These are phyloP conservation scores for Pristionchus entomophagus DNA, from an alignment of 2,888 invertebrate genomes.

Conservation along the genomic window DNA sequence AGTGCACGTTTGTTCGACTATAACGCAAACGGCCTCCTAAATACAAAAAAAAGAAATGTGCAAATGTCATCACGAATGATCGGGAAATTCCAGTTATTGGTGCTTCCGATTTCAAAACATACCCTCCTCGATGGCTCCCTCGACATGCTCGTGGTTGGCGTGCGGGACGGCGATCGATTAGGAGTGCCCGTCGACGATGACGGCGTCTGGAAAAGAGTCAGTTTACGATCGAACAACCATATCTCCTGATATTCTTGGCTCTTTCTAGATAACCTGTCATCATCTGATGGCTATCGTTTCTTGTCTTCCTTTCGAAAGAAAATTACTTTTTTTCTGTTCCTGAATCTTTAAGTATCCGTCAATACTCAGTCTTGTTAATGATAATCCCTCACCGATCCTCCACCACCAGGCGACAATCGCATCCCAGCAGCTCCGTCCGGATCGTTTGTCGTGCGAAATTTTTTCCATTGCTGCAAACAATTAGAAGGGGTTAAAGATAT, in stretches of 20 bases:
- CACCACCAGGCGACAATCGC: not conserved
- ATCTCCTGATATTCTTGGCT: not conserved
- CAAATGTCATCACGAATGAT: too few relatives aligned
- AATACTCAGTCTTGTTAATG: too few relatives aligned
- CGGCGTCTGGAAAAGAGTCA: not conserved
- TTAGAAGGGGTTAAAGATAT: not conserved
- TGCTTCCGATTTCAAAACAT: not conserved
- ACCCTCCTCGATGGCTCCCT: slow-evolving; percentile 30
- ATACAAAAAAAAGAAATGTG: not conserved
- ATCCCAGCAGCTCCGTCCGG: slow-evolving; percentile 4
- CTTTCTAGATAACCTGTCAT: slow-evolving; percentile 36
- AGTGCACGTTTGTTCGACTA: too few relatives aligned
- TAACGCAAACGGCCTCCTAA: not conserved
- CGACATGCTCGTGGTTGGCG: slow-evolving; percentile 38
- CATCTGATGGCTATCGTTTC: slow-evolving; percentile 5
- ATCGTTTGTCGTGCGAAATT: slow-evolving; percentile 71
- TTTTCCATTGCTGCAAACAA: slow-evolving; percentile 71
- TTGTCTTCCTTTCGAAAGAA: not conserved
- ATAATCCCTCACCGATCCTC: too few relatives aligned
- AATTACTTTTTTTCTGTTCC: too few relatives aligned
- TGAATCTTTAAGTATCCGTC: too few relatives aligned
- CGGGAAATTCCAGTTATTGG: not conserved
- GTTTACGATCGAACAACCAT: too few relatives aligned
- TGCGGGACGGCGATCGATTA: slow-evolving; percentile 7
- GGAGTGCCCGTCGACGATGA: slow-evolving; percentile 28